Evolutionary conservation across 2,888 invertebrate species (phyloP), one percentile per base, ranked within the genome.

Genomic region (Euzetes globulus): DNA sequence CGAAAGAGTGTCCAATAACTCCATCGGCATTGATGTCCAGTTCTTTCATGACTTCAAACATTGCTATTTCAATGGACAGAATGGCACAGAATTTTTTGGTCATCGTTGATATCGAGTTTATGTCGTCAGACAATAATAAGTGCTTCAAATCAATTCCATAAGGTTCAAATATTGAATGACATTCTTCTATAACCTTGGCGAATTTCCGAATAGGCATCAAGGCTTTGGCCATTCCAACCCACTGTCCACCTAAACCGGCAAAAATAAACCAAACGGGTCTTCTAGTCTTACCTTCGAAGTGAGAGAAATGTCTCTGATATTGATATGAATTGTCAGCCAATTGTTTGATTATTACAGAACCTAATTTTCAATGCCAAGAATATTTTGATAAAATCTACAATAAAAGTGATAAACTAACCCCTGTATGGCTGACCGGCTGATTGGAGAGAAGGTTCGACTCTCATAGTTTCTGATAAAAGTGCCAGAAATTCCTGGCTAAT

Each of bases 81-180:
- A 17, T 33, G 84, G 80, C n/a, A 73, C 77, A 81, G 90, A 89
- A 84, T 93, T 93, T 88, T 91, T 88, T 71, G 83, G 84, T 29
- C 92, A 92, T 72, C 88, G 87, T 1, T 93, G 93, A 83, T 87
- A 93, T 0, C 92, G 93, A 80, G 92, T 91, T 73, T 94, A 96
- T 84, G 92, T 90, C 79, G 88, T 89, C 85, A 96, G 96, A 84
- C 87, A 84, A 55, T 97, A 98, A 83, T 98, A 98, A 1, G 91
- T 92, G 84, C 97, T 63, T 98, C 71, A 89, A 90, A 83, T 91
- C 92, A 45, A 92, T 90, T 82, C 92, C 92, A 75, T 96, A 85
- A 1, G 19, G 7, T 33, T 29, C 13, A 2, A 63, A n/a, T 25
- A 63, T 63, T 25, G 7, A 33, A n/a, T 41, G 60, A 47, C 60